Evolutionary conservation across 2,797 vertebrate genomes (phyloP).

Genomic region (Morus bassanus): DNA sequence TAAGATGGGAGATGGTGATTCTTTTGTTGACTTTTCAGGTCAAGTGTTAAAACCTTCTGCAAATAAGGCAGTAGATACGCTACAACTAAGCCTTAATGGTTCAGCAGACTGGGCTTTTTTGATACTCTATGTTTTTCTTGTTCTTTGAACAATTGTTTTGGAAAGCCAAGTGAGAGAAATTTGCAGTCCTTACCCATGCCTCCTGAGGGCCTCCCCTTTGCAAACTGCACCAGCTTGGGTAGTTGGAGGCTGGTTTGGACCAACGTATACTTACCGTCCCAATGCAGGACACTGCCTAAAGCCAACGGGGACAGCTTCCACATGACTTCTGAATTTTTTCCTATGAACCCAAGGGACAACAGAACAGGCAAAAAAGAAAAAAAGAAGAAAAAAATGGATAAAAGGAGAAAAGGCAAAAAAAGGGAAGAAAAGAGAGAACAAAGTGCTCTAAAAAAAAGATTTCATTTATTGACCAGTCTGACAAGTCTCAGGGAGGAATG

Average conservation of each 20-base stretch:
- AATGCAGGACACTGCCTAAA: neutral
- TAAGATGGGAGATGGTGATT: conserved; percentile 63
- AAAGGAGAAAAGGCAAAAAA: neutral
- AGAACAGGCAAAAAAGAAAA: neutral
- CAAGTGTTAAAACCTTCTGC: conserved; percentile 71
- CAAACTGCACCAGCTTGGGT: neutral
- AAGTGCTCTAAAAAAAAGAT: neutral
- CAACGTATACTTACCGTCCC: rapidly evolving
- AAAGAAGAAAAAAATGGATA: neutral
- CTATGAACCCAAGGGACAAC: neutral
- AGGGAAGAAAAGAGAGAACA: neutral
- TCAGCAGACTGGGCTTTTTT: neutral
- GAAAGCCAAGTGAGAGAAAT: neutral
- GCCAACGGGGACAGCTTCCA: neutral
- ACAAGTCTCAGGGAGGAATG: conserved; percentile 14
- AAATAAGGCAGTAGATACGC: conserved; percentile 53
- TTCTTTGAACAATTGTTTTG: neutral
- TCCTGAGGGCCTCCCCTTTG: neutral
- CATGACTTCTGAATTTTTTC: neutral
- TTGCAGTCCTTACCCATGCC: neutral
- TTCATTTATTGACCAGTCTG: neutral
- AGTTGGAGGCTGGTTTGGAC: neutral
- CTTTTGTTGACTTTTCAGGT: conserved; percentile 71
- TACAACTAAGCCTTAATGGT: neutral
- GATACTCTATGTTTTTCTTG: neutral